Conservation (phyloP, 2,797 vertebrate species). For the Otus scops region DNA sequence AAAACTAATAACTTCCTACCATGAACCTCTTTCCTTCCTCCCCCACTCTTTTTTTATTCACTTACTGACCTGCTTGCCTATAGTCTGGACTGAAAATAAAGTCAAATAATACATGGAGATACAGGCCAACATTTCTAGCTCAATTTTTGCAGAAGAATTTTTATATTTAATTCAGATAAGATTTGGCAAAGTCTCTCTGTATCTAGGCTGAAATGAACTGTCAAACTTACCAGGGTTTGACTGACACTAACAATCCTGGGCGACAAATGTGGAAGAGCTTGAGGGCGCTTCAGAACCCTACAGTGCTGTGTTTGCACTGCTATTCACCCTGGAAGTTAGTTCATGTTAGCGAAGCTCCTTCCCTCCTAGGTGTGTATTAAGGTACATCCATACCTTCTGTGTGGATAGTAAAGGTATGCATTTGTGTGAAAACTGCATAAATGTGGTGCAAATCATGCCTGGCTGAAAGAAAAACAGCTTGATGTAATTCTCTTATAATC, state of each 20-base stretch:
- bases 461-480: not conserved
- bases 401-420: not conserved
- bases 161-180: not conserved
- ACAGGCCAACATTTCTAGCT: not conserved
- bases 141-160: not conserved
- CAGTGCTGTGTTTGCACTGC: not conserved
- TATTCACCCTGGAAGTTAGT: not conserved
- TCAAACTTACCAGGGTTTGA: not conserved
- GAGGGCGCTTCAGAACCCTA: not conserved
- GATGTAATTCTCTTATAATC: not conserved
- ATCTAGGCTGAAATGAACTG: not conserved
- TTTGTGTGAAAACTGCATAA: not conserved
- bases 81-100: not conserved
- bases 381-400: not conserved
- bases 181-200: not conserved
- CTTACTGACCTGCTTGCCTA: not conserved
- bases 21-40: not conserved
- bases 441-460: not conserved
- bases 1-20: not conserved
- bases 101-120: not conserved
- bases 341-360: fast-evolving
- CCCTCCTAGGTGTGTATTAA: not conserved
- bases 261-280: not conserved
- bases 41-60: not conserved
- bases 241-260: not conserved